Percentiles rank a stretch among this genome's conserved stretches.
Evolutionary conservation across 2,113 vertebrate species (phyloP).

Genomic region (Aptenodytes patagonicus): DNA sequence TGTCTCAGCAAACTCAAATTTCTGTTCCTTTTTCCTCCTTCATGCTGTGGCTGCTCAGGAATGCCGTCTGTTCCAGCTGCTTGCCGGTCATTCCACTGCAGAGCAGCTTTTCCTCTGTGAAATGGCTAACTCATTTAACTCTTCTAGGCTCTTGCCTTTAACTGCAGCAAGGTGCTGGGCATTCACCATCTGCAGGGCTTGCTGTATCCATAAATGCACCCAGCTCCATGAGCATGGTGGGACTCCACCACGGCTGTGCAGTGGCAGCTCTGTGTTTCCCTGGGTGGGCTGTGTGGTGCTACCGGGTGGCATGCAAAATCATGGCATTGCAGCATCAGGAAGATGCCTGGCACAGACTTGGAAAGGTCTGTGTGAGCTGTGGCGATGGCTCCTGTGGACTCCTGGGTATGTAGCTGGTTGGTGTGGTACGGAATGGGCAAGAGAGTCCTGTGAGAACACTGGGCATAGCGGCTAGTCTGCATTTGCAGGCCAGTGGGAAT

Average conservation of each 20-base stretch:
- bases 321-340: neutral
- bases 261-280: neutral
- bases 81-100: neutral
- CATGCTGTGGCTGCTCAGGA: neutral
- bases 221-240: accelerated
- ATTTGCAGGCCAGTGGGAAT: neutral
- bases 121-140: neutral
- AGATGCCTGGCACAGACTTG: neutral
- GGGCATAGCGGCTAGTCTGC: neutral
- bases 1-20: neutral
- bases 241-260: accelerated
- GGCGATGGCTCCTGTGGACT: neutral
- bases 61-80: neutral
- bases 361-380: neutral
- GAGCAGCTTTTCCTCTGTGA: neutral
- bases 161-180: neutral
- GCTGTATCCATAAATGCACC: neutral
- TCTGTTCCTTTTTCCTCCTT: neutral
- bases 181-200: neutral
- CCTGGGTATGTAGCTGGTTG: accelerated
- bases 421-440: neutral
- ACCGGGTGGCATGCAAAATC: accelerated
- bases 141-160: neutral
- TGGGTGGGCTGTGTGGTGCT: neutral
- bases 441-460: no score